phyloP scores from a whole-genome alignment of 2,113 vertebrate species.

The Chascanopsetta lugubris region DNA sequence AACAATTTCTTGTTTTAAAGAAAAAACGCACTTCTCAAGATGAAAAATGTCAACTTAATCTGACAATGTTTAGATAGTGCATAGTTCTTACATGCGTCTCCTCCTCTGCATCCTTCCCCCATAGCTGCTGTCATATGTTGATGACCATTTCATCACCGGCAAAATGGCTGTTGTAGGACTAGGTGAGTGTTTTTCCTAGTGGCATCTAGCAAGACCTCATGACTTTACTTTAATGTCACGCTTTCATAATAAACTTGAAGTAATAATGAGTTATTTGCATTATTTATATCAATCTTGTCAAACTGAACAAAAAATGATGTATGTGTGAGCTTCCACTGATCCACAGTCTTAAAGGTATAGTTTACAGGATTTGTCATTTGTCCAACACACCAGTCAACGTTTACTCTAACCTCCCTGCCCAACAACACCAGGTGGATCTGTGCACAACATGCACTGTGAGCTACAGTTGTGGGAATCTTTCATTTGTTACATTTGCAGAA shows the following conservation, averaged over 20 bases:
- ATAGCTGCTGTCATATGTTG: conserved; percentile 89
- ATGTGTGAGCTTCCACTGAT: not conserved
- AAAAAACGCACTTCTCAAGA: not conserved
- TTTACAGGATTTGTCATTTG: not conserved
- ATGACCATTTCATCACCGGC: conserved; percentile 88
- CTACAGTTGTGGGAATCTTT: too few relatives aligned
- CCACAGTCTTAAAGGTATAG: not conserved
- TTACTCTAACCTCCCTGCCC: too few relatives aligned
- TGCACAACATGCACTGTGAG: too few relatives aligned
- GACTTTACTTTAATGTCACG: not conserved
- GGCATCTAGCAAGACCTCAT: not conserved
- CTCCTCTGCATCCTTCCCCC: conserved; percentile 21
- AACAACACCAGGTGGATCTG: too few relatives aligned
- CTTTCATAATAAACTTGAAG: too few relatives aligned
- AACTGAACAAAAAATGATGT: too few relatives aligned
- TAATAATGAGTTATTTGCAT: too few relatives aligned
- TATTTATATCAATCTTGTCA: too few relatives aligned
- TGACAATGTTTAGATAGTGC: conserved; percentile 2
- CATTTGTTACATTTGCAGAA: too few relatives aligned
- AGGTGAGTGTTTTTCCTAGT: conserved; percentile 62
- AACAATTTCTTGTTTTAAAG: not conserved
- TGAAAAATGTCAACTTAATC: not conserved
- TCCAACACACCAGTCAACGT: not conserved
- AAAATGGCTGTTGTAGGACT: conserved; percentile 89
- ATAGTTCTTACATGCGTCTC: conserved; percentile 2